Conservation (phyloP, 1,140 invertebrate genomes). For the Lepidurus arcticus region DNA sequence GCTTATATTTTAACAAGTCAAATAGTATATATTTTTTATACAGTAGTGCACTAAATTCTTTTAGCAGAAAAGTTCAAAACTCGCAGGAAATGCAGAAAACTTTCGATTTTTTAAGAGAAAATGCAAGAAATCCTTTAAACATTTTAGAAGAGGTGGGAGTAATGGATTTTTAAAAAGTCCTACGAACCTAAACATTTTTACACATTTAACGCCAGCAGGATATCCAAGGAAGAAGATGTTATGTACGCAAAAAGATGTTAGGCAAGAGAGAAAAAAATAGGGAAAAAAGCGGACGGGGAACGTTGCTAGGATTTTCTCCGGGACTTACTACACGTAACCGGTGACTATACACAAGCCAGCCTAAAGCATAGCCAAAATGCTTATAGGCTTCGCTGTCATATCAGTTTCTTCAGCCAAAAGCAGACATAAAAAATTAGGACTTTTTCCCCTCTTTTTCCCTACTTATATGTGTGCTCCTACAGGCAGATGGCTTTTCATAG, state of each 20-base stretch:
- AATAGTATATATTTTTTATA: too few species aligned
- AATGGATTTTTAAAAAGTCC: neutral
- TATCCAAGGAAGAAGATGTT: neutral
- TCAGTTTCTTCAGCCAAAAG: neutral
- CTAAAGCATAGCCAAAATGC: neutral
- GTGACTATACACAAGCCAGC: neutral
- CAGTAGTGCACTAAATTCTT: too few species aligned
- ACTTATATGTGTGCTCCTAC: neutral
- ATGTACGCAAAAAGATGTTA: neutral
- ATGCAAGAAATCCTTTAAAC: neutral
- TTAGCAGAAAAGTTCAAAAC: too few species aligned
- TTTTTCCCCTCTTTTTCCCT: neutral
- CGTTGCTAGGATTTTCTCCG: neutral
- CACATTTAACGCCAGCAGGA: neutral
- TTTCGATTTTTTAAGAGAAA: neutral
- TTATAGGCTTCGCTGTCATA: neutral
- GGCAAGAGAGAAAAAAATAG: neutral
- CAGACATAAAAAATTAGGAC: neutral
- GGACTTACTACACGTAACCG: too few species aligned
- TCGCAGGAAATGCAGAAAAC: neutral
- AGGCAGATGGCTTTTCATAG: neutral
- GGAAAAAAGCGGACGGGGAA: neutral
- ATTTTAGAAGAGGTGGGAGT: neutral
- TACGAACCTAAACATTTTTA: neutral
- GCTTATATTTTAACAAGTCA: too few species aligned